phyloP scores from a whole-genome alignment of 2,113 vertebrate species.

The Spea multiplicata region DNA sequence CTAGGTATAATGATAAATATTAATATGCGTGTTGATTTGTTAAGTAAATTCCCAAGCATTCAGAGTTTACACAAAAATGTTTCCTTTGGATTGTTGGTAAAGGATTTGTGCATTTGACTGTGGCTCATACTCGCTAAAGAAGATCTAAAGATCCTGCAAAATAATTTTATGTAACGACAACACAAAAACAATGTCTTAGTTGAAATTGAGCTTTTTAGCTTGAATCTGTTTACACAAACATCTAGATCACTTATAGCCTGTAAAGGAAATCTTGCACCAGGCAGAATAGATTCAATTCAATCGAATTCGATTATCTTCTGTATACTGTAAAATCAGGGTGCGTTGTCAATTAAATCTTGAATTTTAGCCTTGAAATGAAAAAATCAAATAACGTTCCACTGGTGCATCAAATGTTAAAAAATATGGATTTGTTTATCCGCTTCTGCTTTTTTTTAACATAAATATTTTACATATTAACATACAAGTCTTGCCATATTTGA shows the following conservation, averaged over 20 bases:
- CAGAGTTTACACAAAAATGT: too few species aligned
- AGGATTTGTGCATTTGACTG: too few species aligned
- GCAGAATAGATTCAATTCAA: slow-evolving; percentile 60
- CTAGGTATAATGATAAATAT: too few species aligned
- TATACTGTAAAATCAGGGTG: slow-evolving; percentile 47
- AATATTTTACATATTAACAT: slow-evolving; percentile 59
- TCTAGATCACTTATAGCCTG: slow-evolving; percentile 68
- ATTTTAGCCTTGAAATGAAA: slow-evolving; percentile 55
- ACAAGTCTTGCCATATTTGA: slow-evolving; percentile 47
- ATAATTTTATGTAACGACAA: too few species aligned
- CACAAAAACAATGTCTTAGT: slow-evolving; percentile 14
- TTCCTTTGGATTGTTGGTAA: too few species aligned
- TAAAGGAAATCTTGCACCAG: slow-evolving; percentile 55
- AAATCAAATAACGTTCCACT: slow-evolving; percentile 58
- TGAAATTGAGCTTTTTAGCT: slow-evolving; percentile 57
- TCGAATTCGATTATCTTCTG: slow-evolving; percentile 59
- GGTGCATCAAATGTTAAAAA: slow-evolving; percentile 53
- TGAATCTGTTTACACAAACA: slow-evolving; percentile 69
- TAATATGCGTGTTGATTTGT: too few species aligned
- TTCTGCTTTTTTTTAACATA: slow-evolving; percentile 62
- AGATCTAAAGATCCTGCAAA: too few species aligned
- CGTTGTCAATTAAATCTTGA: slow-evolving; percentile 60
- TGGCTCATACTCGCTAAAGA: too few species aligned
- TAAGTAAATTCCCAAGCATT: too few species aligned
- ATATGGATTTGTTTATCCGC: slow-evolving; percentile 37